phyloP scores from a whole-genome alignment of 37 sponge, comb jelly and placozoan genomes.

The Hormiphora californensis region DNA sequence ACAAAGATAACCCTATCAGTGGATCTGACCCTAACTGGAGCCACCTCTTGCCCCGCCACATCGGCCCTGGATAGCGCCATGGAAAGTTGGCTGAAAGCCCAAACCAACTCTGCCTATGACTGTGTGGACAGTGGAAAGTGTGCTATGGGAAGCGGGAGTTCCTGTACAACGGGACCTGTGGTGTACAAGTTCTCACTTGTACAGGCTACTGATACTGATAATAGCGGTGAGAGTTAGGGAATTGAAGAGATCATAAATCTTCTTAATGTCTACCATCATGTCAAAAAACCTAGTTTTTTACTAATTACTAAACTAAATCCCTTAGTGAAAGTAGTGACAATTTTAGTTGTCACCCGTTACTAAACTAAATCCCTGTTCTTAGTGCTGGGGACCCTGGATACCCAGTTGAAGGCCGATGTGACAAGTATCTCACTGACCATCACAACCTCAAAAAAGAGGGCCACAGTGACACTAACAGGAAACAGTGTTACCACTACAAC shows the following conservation, averaged over 20 bases:
- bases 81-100: neutral
- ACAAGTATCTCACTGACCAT: neutral
- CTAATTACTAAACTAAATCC: too few species aligned
- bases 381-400: neutral
- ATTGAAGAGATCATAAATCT: neutral
- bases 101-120: neutral
- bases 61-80: neutral
- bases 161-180: neutral
- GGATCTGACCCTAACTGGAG: neutral
- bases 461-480: neutral
- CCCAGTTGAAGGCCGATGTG: neutral
- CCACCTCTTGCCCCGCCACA: neutral
- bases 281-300: too few species aligned
- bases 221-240: neutral
- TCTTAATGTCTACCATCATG: too few species aligned
- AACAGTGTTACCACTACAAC: neutral
- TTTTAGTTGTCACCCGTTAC: too few species aligned
- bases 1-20: neutral
- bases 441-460: neutral
- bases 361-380: neutral
- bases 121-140: neutral
- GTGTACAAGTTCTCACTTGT: neutral
- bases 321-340: too few species aligned
- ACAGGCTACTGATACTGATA: neutral
- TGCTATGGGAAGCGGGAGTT: neutral